Base-by-base conservation (phyloP, 2,888 invertebrate genomes). In the Arrhopalites spinosus region DNA sequence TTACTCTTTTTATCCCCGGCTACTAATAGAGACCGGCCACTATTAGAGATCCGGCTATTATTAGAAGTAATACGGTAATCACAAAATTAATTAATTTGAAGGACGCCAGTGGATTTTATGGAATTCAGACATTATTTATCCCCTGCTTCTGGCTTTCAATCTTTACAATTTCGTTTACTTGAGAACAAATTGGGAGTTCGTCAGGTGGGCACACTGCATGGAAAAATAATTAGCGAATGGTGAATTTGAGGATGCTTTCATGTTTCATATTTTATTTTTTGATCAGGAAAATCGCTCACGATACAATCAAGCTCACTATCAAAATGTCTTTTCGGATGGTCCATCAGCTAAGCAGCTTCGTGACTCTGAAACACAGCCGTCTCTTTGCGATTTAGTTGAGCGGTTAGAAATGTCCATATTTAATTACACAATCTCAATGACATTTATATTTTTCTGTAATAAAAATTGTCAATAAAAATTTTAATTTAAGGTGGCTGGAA, bases 51-150 rank as follows among this genome's bases (percentile, higher is more conserved):
- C n/a, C n/a, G n/a, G n/a, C n/a, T n/a, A n/a, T n/a, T n/a, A n/a
- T n/a, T n/a, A n/a, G n/a, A n/a, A n/a, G n/a, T n/a, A n/a, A n/a
- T n/a, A n/a, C n/a, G n/a, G n/a, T n/a, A n/a, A n/a, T n/a, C n/a
- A n/a, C n/a, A n/a, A n/a, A n/a, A n/a, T n/a, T n/a, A n/a, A n/a
- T n/a, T n/a, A n/a, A n/a, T n/a, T n/a, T n/a, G n/a, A 0, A 99
- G 99, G 99, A 97, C 98, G 0, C 98, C 99, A 0, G 86, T 98
- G 77, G 99, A 99, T 86, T 99, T 99, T 85, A 94, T 99, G 92
- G 98, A 98, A 84, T 99, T 99, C 86, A 90, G 98, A 67, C 90
- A 93, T 81, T 95, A 95, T 85, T 87, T 99, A 50, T 92, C 94
- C 15, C 95, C 98, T 0, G 97, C 98, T 0, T 98, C 98, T 0